Evolutionary conservation across 1,140 invertebrate species (phyloP).

Genomic region (Stegodyphus dumicola): DNA sequence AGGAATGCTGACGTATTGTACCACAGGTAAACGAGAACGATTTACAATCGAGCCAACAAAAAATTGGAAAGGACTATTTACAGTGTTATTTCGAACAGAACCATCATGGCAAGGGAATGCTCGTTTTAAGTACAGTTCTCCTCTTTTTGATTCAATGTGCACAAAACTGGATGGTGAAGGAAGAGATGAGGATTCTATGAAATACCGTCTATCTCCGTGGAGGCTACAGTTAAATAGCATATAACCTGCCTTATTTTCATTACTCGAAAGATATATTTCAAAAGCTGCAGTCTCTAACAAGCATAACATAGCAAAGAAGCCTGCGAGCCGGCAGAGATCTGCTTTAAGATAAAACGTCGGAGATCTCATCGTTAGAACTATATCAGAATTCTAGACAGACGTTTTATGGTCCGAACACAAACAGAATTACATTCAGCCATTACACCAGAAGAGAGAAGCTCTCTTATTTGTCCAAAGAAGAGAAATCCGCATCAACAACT

Average conservation of each 20-base stretch:
- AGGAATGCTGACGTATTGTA: slow-evolving; percentile 33
- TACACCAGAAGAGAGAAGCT: too few species aligned
- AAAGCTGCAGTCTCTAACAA: not conserved
- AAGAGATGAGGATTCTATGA: slow-evolving; percentile 15
- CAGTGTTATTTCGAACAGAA: not conserved
- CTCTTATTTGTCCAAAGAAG: too few species aligned
- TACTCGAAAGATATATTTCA: not conserved
- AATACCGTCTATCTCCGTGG: slow-evolving; percentile 26
- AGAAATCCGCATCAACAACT: too few species aligned
- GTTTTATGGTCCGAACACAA: too few species aligned
- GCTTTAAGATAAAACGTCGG: not conserved
- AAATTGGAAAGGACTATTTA: slow-evolving; percentile 3
- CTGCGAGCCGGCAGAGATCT: not conserved
- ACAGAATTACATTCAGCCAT: too few species aligned
- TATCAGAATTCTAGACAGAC: too few species aligned
- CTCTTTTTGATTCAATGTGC: slow-evolving; percentile 7
- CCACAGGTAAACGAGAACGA: not conserved
- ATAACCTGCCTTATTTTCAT: slow-evolving; percentile 22
- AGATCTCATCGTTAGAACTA: too few species aligned
- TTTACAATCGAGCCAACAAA: not conserved
- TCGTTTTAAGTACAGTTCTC: slow-evolving; percentile 29
- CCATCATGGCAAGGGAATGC: not conserved
- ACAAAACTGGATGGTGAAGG: slow-evolving; percentile 3
- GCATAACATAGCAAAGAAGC: not conserved
- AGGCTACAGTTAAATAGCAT: slow-evolving; percentile 36